These are phyloP conservation scores for Andrena cerasifolii DNA, from an alignment of 1,140 invertebrate species.

Conservation along the genomic window DNA sequence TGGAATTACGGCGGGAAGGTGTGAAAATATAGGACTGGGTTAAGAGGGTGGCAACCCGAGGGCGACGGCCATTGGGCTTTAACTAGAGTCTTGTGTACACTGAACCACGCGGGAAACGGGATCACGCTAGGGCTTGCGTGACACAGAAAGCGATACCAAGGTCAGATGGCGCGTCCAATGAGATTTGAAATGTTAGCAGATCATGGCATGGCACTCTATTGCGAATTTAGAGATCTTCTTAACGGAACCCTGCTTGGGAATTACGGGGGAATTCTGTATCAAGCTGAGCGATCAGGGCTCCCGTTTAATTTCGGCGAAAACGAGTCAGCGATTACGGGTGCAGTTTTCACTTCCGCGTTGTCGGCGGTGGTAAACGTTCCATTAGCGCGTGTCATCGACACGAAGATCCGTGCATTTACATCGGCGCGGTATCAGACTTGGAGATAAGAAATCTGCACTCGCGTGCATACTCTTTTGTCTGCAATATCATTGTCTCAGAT, in stretches of 20 bases:
- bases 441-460: slow-evolving; percentile 50
- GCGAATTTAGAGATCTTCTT: too few species aligned
- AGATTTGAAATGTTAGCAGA: too few species aligned
- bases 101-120: neutral
- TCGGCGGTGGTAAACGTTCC: slow-evolving; percentile 46
- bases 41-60: neutral
- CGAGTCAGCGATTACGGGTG: slow-evolving; percentile 33
- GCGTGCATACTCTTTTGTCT: slow-evolving; percentile 50
- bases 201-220: too few species aligned
- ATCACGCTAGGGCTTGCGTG: neutral
- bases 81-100: neutral
- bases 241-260: neutral
- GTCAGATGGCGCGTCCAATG: too few species aligned
- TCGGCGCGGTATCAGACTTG: slow-evolving; percentile 37
- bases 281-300: neutral
- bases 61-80: neutral
- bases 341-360: slow-evolving; percentile 56
- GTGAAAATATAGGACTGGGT: slow-evolving; percentile 16
- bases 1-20: neutral
- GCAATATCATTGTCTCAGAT: slow-evolving; percentile 2
- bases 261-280: neutral
- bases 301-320: neutral
- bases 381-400: slow-evolving; percentile 64
- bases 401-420: slow-evolving; percentile 44
- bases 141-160: neutral